Base-by-base conservation (phyloP, 2,888 invertebrate genomes). In the Chromoteleia sp. region DNA sequence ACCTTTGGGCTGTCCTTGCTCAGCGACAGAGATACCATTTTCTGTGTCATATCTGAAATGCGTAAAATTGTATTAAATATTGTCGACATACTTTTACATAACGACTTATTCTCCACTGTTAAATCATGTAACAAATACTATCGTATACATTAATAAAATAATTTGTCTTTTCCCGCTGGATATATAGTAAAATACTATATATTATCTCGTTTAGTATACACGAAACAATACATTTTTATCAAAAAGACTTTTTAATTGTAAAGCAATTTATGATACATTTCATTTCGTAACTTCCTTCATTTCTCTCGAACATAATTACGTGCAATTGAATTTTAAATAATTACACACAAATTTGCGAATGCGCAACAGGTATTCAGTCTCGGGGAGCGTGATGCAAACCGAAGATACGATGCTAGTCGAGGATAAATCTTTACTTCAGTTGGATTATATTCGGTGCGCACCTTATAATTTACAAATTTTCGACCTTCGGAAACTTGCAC, bases 11-110 rank as follows among this genome's bases (percentile, higher is more conserved):
- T 90, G 89, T 10, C 94, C 95, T 82, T 93, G 92, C 82, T 93
- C 94, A 83, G 94, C 93, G 19, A 93, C 94, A 4, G 93, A 90
- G 84, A 95, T 95, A 6, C 95, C 95, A 87, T 95, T 95, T 89
- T 93, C 93, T 48, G 94, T 94, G 89, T 95, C 94, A 85, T 92
- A 93, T 82, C 95, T 94, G 83, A 30, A 87, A 86, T 29, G 1
- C 14, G n/a, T 48, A 12, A 12, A 41, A 14, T 1, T 12, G 1
- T 41, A 41, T 41, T 41, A 41, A 25, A 25, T 25, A n/a, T n/a
- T n/a, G n/a, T n/a, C n/a, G n/a, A n/a, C n/a, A n/a, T n/a, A n/a
- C n/a, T n/a, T n/a, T n/a, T n/a, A n/a, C n/a, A n/a, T n/a, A n/a
- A n/a, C n/a, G n/a, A n/a, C n/a, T n/a, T n/a, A n/a, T n/a, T n/a